Evolutionary conservation across 2,797 vertebrate genomes (phyloP), one percentile per base, ranked within the genome.

Genomic region (Acanthiza pusilla): DNA sequence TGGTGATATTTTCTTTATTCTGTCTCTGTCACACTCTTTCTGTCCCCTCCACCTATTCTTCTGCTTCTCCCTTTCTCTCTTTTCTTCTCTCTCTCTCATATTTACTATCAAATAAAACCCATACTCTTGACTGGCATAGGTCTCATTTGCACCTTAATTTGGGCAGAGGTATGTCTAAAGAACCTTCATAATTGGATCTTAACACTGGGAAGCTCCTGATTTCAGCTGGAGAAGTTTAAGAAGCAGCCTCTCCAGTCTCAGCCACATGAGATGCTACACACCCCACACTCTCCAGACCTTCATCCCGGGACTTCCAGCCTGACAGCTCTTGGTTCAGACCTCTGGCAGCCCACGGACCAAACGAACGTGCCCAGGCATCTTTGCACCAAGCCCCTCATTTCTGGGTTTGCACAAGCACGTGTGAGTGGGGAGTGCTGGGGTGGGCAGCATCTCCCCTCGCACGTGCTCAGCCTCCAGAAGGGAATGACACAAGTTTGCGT

Each of bases 341-440:
- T 75, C 90, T 1, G 0, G 36, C 77, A 94, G 58, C 50, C 65
- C 91, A 40, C 1, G 8, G 65, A 68, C 48, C 42, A 61, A 58
- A 36, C 4, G 4, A 75, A 22, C n/a, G 17, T 79, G 55, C 21
- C 30, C 50, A 54, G n/a, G 0, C 4, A 1, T 21, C 67, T 76
- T 38, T 92, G 75, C 74, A 45, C 10, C 21, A 5, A 70, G 79
- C 36, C 36, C 16, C 63, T 78, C n/a, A 4, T 48, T n/a, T 51
- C 36, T 51, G 88, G 58, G 43, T 78, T 83, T 90, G 88, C 5
- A 14, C 76, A 90, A 75, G 50, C 61, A 61, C 2, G 4, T 50
- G 68, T 2, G 3, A 26, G 70, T 1, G 1, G 32, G 65, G 6
- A 72, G 47, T 17, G 61, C 65, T 0, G 0, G 53, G n/a, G 72